Base-by-base conservation (phyloP, 1,140 invertebrate genomes). In the Drosophila ironensis region DNA sequence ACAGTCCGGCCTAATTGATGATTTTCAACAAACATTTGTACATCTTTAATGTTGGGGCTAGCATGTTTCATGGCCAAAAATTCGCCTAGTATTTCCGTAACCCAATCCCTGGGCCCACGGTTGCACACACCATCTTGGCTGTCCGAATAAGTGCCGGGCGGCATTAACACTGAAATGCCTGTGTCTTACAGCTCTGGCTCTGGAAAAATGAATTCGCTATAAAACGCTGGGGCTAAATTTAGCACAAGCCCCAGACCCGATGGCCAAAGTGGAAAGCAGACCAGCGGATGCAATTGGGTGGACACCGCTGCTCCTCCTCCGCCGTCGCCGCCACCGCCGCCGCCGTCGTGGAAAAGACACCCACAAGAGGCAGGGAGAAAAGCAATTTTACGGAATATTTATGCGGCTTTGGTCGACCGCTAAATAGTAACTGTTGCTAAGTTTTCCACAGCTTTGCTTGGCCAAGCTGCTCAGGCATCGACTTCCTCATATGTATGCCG, bases 361-460 rank as follows among this genome's bases (percentile, higher is more conserved):
- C 28, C 27, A 19, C 25, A 61, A 24, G 46, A 50, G 17, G 6
- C 20, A 4, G 16, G 46, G 64, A 50, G 53, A 77, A 82, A 82
- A 84, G 56, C 72, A 56, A 82, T 82, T 82, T 81, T 47, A 44
- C 56, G 59, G 69, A 54, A 77, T 77, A 77, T 69, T 81, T 72
- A 75, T 71, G 54, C 35, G 19, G 44, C 47, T 47, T 12, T 28
- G 72, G 24, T 40, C 41, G 56, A 27, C 78, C 72, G 72, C 73
- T 77, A 84, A 81, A 84, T 76, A 77, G 72, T 84, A 81, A 81
- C 78, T 81, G 77, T 81, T 81, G 67, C 68, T 84, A 68, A 72
- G 78, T 77, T 77, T 81, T 81, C 72, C 63, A 63, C 50, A 35
- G 47, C 67, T 45, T 44, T 46, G 12, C 16, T 37, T 24, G n/a